A percentile compares a stretch with the other conserved stretches of the same genome.
Conservation (phyloP, 2,888 invertebrate genomes). For the Ptilodon capucinus region DNA sequence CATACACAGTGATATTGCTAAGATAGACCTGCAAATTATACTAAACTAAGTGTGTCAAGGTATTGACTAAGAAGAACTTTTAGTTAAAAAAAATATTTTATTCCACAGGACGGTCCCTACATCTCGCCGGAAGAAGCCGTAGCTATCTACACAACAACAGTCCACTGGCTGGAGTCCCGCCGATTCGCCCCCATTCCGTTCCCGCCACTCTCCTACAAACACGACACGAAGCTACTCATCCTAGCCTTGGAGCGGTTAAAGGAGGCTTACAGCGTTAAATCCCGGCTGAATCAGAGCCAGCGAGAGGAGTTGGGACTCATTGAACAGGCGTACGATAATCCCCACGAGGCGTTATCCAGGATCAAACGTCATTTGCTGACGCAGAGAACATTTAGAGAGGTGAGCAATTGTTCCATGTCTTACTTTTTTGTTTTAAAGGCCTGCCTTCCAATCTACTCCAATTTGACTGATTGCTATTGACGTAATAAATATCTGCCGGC, state of each 20-base stretch:
- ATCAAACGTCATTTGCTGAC: slow-evolving; percentile 99
- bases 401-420: too few relatives aligned
- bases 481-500: too few relatives aligned
- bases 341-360: slow-evolving; percentile 98
- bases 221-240: slow-evolving; percentile 99
- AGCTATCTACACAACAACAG: slow-evolving; percentile 99
- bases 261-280: slow-evolving; percentile 99
- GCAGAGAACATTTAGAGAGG: slow-evolving; percentile 99
- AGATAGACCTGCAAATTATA: too few relatives aligned
- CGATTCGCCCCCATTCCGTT: slow-evolving; percentile 99
- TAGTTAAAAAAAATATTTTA: neutral
- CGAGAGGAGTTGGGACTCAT: slow-evolving; percentile 99
- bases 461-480: too few relatives aligned
- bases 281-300: slow-evolving; percentile 98
- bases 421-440: too few relatives aligned
- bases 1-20: too few relatives aligned
- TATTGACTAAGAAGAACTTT: too few relatives aligned
- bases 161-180: slow-evolving; percentile 99
- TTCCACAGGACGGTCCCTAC: slow-evolving; percentile 95
- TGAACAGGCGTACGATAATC: slow-evolving; percentile 99
- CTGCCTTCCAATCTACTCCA: too few relatives aligned
- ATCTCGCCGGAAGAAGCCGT: slow-evolving; percentile 99
- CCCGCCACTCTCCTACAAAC: slow-evolving; percentile 99
- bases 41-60: too few relatives aligned
- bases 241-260: slow-evolving; percentile 97